Conservation (phyloP, 2,888 invertebrate species). For the Papilio elwesi region DNA sequence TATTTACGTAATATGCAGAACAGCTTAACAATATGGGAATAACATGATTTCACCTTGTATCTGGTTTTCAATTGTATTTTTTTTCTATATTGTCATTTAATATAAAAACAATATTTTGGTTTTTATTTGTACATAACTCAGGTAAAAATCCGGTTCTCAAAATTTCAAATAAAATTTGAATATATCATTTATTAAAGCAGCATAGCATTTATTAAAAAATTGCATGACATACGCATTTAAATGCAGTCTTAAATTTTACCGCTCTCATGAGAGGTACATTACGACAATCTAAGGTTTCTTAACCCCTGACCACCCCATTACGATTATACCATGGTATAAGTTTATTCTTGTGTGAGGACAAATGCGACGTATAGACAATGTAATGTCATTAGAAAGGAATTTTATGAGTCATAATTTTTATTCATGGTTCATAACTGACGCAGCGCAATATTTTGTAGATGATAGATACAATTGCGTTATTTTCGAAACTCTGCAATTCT, state of each 20-base stretch:
- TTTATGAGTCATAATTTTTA: slow-evolving; percentile 15
- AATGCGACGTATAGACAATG: slow-evolving; percentile 15
- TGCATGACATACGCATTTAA: background rate
- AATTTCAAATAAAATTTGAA: no score
- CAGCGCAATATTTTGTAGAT: slow-evolving; percentile 6
- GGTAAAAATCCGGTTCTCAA: no score
- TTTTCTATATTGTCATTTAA: background rate
- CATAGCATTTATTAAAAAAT: background rate
- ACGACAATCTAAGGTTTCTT: background rate
- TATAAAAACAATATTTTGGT: background rate
- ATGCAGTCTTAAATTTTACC: background rate
- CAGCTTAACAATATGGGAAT: slow-evolving; percentile 1
- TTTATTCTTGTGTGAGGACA: slow-evolving; percentile 6
- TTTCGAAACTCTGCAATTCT: slow-evolving; percentile 1
- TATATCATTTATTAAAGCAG: no score
- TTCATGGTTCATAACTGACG: slow-evolving; percentile 17
- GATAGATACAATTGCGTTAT: background rate
- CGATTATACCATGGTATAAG: background rate
- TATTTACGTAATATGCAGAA: slow-evolving; percentile 3
- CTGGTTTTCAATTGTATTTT: background rate
- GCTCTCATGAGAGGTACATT: background rate
- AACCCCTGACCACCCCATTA: background rate
- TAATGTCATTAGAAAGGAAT: slow-evolving; percentile 14
- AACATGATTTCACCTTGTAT: background rate
- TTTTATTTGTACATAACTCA: no score